Conservation (phyloP, 1,140 invertebrate species). For the Hycleus phaleratus region DNA sequence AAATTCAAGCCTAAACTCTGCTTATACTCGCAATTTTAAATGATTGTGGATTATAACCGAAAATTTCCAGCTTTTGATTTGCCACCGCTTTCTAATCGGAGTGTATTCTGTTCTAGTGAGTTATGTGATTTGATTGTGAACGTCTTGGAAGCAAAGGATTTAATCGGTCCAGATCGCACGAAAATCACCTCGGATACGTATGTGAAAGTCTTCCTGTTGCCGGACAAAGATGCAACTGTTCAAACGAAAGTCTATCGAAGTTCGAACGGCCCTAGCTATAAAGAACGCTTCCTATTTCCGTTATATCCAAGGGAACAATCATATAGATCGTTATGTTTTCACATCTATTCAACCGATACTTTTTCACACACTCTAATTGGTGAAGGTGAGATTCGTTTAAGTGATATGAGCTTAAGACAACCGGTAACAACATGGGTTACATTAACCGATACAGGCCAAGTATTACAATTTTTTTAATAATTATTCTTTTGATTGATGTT, state of each 20-base stretch:
- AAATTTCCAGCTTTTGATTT: too few relatives aligned
- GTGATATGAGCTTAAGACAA: constrained; percentile 51
- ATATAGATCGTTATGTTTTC: constrained; percentile 49
- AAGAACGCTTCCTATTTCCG: constrained; percentile 66
- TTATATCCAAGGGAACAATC: constrained; percentile 48
- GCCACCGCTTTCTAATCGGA: too few relatives aligned
- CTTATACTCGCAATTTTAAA: too few relatives aligned
- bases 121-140: constrained; percentile 64
- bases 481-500: constrained; percentile 59
- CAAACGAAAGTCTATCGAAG: constrained; percentile 66
- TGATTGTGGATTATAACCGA: too few relatives aligned
- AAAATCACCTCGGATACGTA: constrained; percentile 62
- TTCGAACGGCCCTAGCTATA: constrained; percentile 60
- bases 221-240: constrained; percentile 61
- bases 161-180: constrained; percentile 52
- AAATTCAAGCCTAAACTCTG: too few relatives aligned
- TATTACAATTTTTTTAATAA: constrained; percentile 60
- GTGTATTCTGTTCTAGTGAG: constrained; percentile 45
- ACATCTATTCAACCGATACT: constrained; percentile 55
- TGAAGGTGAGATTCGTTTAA: constrained; percentile 53
- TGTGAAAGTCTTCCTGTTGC: constrained; percentile 66
- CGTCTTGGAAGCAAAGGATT: constrained; percentile 67
- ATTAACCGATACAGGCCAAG: constrained; percentile 51
- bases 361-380: constrained; percentile 57
- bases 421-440: constrained; percentile 57